Percentiles rank a stretch among this genome's conserved stretches.
Conservation (phyloP, 2,113 vertebrate species). For the Machaerirhynchus nigripectus region DNA sequence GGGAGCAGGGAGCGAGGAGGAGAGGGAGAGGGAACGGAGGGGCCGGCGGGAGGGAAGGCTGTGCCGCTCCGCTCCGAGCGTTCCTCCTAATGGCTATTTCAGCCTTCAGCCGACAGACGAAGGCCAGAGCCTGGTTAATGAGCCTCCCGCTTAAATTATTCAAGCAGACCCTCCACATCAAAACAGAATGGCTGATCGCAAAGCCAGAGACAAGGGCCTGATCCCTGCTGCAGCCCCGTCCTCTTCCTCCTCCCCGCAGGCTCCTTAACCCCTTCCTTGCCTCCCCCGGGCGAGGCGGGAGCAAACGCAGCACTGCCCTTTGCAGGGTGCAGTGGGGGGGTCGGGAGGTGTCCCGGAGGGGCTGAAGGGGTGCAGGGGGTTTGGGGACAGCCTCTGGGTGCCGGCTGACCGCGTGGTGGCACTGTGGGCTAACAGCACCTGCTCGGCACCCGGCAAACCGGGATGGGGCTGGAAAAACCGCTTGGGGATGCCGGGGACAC, state of each 20-base stretch:
- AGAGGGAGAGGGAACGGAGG: not conserved
- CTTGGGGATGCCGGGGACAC: not conserved
- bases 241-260: not conserved
- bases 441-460: not conserved
- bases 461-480: not conserved
- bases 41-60: not conserved
- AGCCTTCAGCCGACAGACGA: slow-evolving; percentile 52
- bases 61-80: not conserved
- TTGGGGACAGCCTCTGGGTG: not conserved
- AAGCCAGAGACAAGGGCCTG: not conserved
- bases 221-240: not conserved
- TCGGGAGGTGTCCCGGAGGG: not conserved
- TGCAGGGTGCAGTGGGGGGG: fast-evolving
- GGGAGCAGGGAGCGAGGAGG: not conserved
- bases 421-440: slow-evolving; percentile 18
- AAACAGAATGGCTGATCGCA: not conserved
- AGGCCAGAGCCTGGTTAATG: slow-evolving; percentile 55
- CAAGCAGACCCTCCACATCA: slow-evolving; percentile 10
- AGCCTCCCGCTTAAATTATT: slow-evolving; percentile 46
- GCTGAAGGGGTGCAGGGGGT: not conserved
- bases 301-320: not conserved
- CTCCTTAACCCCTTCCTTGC: not conserved
- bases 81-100: slow-evolving; percentile 44
- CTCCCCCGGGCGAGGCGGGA: not conserved
- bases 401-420: slow-evolving; percentile 30